A percentile compares a stretch with the other conserved stretches of the same genome.
Conservation (phyloP, 2,888 invertebrate species). For the Prionchulus punctatus region DNA sequence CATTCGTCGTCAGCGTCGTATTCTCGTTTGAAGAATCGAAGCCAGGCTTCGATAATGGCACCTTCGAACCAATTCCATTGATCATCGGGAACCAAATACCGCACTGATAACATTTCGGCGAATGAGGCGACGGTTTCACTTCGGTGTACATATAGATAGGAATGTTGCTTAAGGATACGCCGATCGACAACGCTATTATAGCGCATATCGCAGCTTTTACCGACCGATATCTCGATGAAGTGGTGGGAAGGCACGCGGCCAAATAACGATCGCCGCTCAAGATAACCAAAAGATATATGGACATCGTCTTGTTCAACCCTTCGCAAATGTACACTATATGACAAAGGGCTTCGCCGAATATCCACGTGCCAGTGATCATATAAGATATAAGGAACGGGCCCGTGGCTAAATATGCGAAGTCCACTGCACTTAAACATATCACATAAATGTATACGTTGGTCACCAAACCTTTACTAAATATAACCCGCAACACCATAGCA, state of each 20-base stretch:
- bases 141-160: constrained; percentile 11
- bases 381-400: constrained; percentile 2
- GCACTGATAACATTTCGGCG: not conserved
- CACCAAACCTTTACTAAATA: not conserved
- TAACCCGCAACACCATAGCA: constrained; percentile 1
- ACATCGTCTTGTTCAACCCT: constrained; percentile 12
- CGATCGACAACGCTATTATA: not conserved
- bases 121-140: not conserved
- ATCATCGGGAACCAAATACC: constrained; percentile 2
- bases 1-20: no score
- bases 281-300: constrained; percentile 11
- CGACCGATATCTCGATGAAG: not conserved
- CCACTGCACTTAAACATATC: constrained; percentile 8
- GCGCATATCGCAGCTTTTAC: not conserved
- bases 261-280: constrained; percentile 13
- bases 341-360: constrained; percentile 9
- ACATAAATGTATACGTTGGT: constrained; percentile 12
- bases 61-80: not conserved
- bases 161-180: not conserved
- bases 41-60: no score
- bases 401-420: not conserved
- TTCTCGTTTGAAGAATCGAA: no score
- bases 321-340: constrained; percentile 5
- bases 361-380: not conserved
- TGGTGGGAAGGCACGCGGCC: constrained; percentile 10